Conservation (phyloP, 2,888 invertebrate species). For the Patella caerulea region DNA sequence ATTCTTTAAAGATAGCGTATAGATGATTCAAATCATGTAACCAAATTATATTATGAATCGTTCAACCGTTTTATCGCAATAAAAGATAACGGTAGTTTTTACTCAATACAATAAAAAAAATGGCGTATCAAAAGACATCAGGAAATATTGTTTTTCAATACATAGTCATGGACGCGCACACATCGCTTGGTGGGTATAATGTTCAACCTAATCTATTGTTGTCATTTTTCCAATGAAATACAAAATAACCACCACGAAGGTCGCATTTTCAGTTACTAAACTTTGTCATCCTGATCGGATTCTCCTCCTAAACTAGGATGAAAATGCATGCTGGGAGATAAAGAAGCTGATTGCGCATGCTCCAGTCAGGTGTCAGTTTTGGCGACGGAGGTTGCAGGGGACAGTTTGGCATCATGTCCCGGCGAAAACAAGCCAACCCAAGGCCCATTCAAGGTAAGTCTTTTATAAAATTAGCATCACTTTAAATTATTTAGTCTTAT, state of each 20-base stretch:
- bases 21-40: not conserved
- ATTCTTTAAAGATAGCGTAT: not conserved
- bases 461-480: not conserved
- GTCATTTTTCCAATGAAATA: too few relatives aligned
- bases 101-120: not conserved
- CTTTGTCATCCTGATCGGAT: not conserved
- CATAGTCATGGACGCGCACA: not conserved
- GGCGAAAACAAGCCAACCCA: constrained; percentile 35
- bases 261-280: not conserved
- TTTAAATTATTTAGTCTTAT: not conserved
- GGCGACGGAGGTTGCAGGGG: constrained; percentile 18
- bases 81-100: constrained; percentile 10
- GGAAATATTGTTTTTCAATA: constrained; percentile 1
- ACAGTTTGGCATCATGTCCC: constrained; percentile 28
- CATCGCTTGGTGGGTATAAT: not conserved
- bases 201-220: not conserved
- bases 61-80: not conserved
- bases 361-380: constrained; percentile 14
- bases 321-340: constrained; percentile 27
- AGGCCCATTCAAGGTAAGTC: constrained; percentile 16
- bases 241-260: too few relatives aligned
- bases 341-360: constrained; percentile 22
- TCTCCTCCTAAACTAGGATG: not conserved
- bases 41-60: not conserved
- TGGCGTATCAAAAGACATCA: too few relatives aligned